These are phyloP conservation scores for Phymastichus coffea DNA, from an alignment of 1,140 invertebrate species.

Conservation along the genomic window DNA sequence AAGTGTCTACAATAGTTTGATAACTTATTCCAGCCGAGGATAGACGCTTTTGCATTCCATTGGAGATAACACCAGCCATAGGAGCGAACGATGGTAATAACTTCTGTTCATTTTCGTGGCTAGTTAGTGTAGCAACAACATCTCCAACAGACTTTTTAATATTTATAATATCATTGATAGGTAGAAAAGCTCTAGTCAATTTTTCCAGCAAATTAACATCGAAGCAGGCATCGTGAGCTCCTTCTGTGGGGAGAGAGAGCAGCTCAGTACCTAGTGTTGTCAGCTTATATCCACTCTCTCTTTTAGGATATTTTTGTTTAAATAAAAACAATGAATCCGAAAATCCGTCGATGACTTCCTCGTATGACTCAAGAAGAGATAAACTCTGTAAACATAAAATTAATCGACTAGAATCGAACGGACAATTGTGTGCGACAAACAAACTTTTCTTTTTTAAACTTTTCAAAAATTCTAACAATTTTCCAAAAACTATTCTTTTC, in stretches of 20 bases:
- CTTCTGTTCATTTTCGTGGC: not conserved
- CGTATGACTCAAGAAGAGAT: not conserved
- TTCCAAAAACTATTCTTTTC: not conserved
- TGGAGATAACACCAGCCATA: not conserved
- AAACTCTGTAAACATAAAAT: not conserved
- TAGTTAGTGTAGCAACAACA: not conserved
- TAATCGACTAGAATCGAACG: not conserved
- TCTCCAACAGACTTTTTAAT: not conserved
- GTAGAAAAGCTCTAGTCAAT: not conserved
- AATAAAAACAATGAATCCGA: not conserved
- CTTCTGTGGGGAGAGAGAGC: not conserved
- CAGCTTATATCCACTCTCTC: not conserved
- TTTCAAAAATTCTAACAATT: not conserved
- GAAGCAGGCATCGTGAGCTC: not conserved
- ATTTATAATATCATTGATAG: not conserved
- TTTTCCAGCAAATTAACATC: not conserved
- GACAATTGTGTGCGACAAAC: not conserved
- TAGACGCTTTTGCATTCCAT: too few relatives aligned
- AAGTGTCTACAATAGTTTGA: too few relatives aligned
- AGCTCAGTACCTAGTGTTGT: not conserved
- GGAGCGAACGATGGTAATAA: not conserved
- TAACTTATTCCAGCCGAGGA: too few relatives aligned
- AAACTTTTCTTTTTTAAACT: not conserved
- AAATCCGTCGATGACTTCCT: not conserved
- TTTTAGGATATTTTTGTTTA: not conserved